Conservation (phyloP, 2,113 vertebrate species). For the Clarias gariepinus region DNA sequence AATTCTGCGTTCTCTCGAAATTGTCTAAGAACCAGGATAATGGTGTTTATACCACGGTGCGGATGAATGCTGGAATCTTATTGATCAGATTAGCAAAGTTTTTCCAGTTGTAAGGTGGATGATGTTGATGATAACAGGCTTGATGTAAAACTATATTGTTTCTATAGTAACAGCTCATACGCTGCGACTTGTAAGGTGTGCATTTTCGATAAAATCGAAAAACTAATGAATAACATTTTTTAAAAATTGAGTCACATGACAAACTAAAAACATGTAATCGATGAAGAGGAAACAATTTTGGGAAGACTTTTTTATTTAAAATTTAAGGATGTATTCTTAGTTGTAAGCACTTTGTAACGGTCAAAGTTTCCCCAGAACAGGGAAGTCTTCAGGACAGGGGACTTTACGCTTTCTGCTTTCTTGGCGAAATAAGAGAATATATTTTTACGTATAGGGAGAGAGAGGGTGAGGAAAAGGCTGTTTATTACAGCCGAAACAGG, state of each 20-base stretch:
- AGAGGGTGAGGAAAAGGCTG: background rate
- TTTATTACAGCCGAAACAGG: background rate
- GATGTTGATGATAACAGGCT: background rate
- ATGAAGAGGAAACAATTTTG: background rate
- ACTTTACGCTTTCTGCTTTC: background rate
- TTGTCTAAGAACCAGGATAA: background rate
- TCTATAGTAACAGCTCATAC: background rate
- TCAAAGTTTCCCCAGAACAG: background rate
- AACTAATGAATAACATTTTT: conserved; percentile 41
- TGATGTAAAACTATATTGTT: background rate
- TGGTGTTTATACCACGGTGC: background rate
- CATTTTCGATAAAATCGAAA: background rate
- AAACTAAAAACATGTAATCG: too few relatives aligned
- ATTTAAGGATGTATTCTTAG: background rate
- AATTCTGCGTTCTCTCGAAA: background rate
- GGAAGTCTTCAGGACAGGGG: background rate
- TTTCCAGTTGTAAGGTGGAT: background rate
- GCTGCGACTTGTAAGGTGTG: background rate
- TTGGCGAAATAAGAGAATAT: too few relatives aligned
- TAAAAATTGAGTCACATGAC: background rate
- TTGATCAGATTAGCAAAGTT: background rate
- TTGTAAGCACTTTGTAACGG: background rate
- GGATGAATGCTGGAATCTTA: background rate
- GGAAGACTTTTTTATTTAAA: background rate
- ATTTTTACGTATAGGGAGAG: conserved; percentile 33